Base-by-base conservation (phyloP, 1,140 invertebrate species). In the Mizuhopecten yessoensis region DNA sequence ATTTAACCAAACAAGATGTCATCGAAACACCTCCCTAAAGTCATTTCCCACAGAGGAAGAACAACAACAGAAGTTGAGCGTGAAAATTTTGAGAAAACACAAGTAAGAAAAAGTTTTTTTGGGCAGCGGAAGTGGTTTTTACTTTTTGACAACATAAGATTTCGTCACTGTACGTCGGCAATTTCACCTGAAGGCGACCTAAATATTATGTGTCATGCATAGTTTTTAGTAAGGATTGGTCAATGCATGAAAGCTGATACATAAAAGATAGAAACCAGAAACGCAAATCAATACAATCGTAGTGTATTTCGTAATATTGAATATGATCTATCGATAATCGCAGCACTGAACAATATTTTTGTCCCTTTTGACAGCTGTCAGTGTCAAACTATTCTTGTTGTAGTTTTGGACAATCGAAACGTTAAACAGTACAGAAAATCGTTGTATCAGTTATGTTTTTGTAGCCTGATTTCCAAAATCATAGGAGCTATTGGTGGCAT, bases 71-170 rank as follows among this genome's bases (percentile, higher is more conserved):
- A 96, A 88, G 89, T 96, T 57, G 95, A 96, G 89, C 89, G 96
- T 86, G 96, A 96, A 93, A 96, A 95, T 92, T 96, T 96, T 87
- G 96, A 96, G 88, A 95, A 94, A 94, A 94, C 92, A 91, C 96
- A 96, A 95, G 96, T 96, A 92, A 93, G 93, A 89, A 86, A 89
- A 33, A 75, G 88, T 89, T 49, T 86, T 90, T 11, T 87, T 34
- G 57, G 45, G 75, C 87, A 39, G 87, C 34, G 36, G 87, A 87
- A 33, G 39, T 89, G 23, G 34, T 86, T 49, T 39, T 89, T 75
- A 75, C 57, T 75, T 75, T 75, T 75, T 75, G 57, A 75, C 57
- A 75, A 75, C 57, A 75, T 75, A 75, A 75, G 57, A 75, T 75
- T 75, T 75, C 57, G 57, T 75, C 57, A 75, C 57, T 75, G 57